phyloP scores from a whole-genome alignment of 1,140 invertebrate genomes.

The Magallana ariakensis region DNA sequence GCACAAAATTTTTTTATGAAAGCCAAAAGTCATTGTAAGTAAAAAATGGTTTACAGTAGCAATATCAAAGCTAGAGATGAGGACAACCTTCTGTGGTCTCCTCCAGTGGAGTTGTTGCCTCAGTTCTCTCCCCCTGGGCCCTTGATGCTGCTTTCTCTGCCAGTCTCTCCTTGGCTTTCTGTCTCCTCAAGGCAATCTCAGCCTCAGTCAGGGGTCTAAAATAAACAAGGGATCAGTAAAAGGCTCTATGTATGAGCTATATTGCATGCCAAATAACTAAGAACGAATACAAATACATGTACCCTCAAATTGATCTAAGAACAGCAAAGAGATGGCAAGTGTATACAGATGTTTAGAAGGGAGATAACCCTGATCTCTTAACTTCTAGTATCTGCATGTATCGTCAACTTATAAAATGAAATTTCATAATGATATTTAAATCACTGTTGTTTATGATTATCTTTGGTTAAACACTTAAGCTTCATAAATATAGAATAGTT shows the following conservation, averaged over 20 bases:
- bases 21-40: no score
- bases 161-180: constrained; percentile 84
- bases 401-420: no score
- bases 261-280: background rate
- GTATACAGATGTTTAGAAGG: no score
- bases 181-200: constrained; percentile 87
- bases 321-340: no score
- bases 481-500: no score
- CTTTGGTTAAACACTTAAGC: background rate
- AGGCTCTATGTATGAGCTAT: background rate
- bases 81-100: background rate
- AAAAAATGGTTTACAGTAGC: no score
- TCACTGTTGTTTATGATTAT: background rate
- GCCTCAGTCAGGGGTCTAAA: constrained; percentile 86
- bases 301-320: no score
- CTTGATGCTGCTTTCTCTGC: constrained; percentile 36
- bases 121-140: background rate
- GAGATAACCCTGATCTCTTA: no score
- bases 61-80: no score
- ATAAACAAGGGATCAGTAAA: background rate
- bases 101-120: background rate
- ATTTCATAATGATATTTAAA: no score
- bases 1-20: no score
- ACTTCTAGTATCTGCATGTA: no score
- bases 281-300: background rate